phyloP scores from a whole-genome alignment of 2,113 vertebrate genomes.

The Cyphomyrus plagiostoma region DNA sequence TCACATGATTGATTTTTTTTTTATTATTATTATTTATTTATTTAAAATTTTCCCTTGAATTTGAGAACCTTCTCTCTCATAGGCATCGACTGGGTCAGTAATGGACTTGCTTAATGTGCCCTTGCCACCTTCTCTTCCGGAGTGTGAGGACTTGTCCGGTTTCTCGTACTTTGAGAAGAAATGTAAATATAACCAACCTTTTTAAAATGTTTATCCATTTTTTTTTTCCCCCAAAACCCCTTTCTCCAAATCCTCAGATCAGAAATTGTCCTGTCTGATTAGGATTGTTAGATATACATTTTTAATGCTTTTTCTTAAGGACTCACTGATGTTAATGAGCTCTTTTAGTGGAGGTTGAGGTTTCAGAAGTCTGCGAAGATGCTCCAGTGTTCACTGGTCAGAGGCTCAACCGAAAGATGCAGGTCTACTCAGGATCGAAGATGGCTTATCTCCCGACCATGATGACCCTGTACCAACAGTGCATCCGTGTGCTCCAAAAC shows the following conservation, averaged over 20 bases:
- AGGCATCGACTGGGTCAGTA: constrained; percentile 53
- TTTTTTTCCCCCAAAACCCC: background rate
- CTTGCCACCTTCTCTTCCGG: constrained; percentile 61
- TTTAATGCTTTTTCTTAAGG: background rate
- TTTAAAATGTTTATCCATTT: background rate
- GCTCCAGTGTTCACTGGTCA: constrained; percentile 63
- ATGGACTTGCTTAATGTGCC: constrained; percentile 67
- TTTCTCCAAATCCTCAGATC: background rate
- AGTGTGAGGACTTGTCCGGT: constrained; percentile 49
- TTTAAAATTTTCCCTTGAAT: background rate
- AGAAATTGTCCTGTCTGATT: background rate
- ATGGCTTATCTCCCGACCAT: constrained; percentile 65
- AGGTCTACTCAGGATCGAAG: constrained; percentile 80
- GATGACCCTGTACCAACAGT: constrained; percentile 77
- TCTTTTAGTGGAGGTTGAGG: constrained; percentile 46
- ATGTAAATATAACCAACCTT: constrained; percentile 44
- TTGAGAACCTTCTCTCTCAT: constrained; percentile 11
- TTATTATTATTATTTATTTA: too few species aligned
- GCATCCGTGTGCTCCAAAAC: constrained; percentile 78
- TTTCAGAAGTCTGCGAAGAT: constrained; percentile 48
- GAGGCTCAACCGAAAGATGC: constrained; percentile 78
- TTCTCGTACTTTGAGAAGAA: constrained; percentile 56
- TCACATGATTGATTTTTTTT: too few species aligned
- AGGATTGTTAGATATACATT: background rate
- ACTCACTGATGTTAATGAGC: background rate